Conservation (phyloP, 2,113 vertebrate species). For the Hippocampus abdominalis region DNA sequence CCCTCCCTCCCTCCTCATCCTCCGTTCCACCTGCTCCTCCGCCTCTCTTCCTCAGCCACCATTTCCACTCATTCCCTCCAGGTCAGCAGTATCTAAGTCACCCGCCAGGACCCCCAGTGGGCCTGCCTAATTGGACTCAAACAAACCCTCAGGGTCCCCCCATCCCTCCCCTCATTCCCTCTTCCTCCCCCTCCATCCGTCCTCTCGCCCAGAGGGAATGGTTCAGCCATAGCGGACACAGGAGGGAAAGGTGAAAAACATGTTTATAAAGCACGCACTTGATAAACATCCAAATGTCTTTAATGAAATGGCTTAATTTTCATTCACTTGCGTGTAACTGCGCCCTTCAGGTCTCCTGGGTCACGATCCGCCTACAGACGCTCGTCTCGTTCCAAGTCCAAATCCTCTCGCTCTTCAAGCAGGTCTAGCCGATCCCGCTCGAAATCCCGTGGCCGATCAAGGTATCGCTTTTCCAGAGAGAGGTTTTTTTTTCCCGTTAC, state of each 20-base stretch:
- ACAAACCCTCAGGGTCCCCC: constrained; percentile 70
- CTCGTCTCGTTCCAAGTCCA: constrained; percentile 72
- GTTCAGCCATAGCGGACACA: constrained; percentile 84
- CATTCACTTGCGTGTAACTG: neutral
- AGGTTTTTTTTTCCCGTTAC: neutral
- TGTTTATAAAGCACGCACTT: neutral
- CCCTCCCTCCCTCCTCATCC: constrained; percentile 68
- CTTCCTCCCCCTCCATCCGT: constrained; percentile 72
- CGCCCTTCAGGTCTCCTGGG: constrained; percentile 81
- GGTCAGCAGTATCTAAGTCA: constrained; percentile 83
- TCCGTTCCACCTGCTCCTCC: constrained; percentile 67
- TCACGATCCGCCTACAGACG: constrained; percentile 82
- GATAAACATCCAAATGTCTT: neutral
- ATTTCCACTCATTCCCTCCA: constrained; percentile 80
- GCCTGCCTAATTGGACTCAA: constrained; percentile 82
- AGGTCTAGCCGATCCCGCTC: constrained; percentile 88
- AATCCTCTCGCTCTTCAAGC: constrained; percentile 82
- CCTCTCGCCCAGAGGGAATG: constrained; percentile 88
- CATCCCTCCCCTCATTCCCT: constrained; percentile 66
- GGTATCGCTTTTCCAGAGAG: constrained; percentile 51
- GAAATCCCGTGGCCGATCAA: constrained; percentile 82
- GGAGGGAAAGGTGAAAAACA: constrained; percentile 83
- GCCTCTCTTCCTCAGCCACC: constrained; percentile 78
- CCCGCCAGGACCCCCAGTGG: constrained; percentile 83
- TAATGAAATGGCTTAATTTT: neutral